Evolutionary conservation across 2,797 vertebrate genomes (phyloP).

Genomic region (Trachurus trachurus): DNA sequence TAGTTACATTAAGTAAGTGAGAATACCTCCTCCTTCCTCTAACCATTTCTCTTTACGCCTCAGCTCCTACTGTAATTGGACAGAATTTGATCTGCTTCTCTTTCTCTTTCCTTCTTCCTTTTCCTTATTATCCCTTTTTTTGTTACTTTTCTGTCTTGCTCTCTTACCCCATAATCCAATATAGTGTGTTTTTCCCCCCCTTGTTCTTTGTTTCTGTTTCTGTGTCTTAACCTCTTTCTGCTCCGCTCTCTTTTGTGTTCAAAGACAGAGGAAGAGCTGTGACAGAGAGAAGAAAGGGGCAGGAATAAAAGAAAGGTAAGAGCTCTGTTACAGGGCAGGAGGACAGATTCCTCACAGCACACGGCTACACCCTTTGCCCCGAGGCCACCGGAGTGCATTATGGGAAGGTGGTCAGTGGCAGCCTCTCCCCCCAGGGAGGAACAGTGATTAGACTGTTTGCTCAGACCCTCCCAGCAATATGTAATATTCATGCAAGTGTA

Average conservation of each 20-base stretch:
- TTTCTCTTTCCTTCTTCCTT: constrained; percentile 16
- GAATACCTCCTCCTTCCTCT: constrained; percentile 20
- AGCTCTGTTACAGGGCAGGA: constrained; percentile 49
- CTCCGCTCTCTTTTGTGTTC: constrained; percentile 29
- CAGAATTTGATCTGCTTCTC: constrained; percentile 54
- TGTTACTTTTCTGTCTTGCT: neutral
- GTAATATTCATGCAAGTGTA: constrained; percentile 35
- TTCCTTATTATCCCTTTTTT: neutral
- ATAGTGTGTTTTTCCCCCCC: neutral
- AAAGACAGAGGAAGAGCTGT: constrained; percentile 35
- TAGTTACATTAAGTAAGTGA: constrained; percentile 36
- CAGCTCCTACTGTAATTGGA: constrained; percentile 71
- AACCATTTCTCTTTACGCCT: constrained; percentile 57
- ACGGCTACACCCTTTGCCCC: constrained; percentile 73
- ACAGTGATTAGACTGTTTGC: constrained; percentile 52
- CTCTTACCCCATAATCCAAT: neutral
- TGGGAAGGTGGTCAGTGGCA: constrained; percentile 68
- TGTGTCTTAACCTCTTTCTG: neutral
- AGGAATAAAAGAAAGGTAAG: constrained; percentile 49
- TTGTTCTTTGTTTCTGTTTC: neutral
- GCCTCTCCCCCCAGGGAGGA: constrained; percentile 44
- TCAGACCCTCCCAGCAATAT: constrained; percentile 46
- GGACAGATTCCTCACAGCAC: constrained; percentile 57
- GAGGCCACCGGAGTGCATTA: constrained; percentile 72
- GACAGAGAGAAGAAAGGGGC: constrained; percentile 14